These are phyloP conservation scores for Siphonodentalium dalli DNA, from an alignment of 2,888 invertebrate genomes.

Conservation along the genomic window DNA sequence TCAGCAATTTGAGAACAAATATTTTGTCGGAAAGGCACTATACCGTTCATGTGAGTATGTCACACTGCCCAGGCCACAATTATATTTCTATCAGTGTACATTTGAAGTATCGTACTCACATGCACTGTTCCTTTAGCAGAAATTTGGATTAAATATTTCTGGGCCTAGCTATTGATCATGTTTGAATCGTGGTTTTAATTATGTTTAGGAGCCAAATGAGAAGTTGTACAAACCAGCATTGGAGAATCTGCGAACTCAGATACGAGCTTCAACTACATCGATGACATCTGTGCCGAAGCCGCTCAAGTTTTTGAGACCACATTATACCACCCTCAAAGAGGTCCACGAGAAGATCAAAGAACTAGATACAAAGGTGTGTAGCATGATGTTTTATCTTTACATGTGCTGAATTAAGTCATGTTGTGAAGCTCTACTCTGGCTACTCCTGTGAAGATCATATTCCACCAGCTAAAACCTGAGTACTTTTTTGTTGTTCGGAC, in stretches of 20 bases:
- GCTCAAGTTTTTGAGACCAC: slow-evolving; percentile 90
- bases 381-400: slow-evolving; percentile 72
- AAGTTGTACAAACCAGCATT: slow-evolving; percentile 82
- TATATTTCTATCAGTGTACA: too few species aligned
- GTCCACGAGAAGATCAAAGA: slow-evolving; percentile 85
- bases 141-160: too few species aligned
- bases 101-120: too few species aligned
- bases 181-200: neutral
- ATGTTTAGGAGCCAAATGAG: slow-evolving; percentile 74
- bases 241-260: slow-evolving; percentile 86
- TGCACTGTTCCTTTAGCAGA: too few species aligned
- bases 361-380: slow-evolving; percentile 76
- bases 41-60: too few species aligned
- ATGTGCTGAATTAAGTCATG: neutral
- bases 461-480: too few species aligned
- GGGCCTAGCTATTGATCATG: neutral
- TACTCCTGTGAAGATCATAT: too few species aligned
- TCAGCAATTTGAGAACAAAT: too few species aligned
- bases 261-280: slow-evolving; percentile 95
- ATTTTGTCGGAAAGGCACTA: too few species aligned
- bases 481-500: too few species aligned
- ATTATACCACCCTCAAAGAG: slow-evolving; percentile 86
- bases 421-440: too few species aligned
- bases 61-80: too few species aligned
- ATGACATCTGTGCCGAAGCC: slow-evolving; percentile 99